These are phyloP conservation scores for Hybognathus amarus DNA, from an alignment of 2,797 vertebrate genomes.

Conservation along the genomic window DNA sequence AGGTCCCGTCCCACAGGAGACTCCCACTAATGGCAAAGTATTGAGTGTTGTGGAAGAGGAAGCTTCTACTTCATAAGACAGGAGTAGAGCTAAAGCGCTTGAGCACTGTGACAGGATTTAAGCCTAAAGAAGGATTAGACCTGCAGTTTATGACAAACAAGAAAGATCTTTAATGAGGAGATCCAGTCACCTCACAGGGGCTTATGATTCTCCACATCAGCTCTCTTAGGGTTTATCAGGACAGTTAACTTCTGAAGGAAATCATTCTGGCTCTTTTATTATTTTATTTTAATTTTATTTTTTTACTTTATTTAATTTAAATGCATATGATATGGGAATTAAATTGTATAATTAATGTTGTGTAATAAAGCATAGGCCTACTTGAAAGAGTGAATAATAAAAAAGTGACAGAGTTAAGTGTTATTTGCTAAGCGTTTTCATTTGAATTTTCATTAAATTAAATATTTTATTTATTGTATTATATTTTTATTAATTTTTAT, in stretches of 20 bases:
- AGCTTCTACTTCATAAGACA: constrained; percentile 65
- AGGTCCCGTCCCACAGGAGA: constrained; percentile 76
- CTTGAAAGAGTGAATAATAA: too few species aligned
- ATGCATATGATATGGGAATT: not conserved
- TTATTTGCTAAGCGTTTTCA: too few species aligned
- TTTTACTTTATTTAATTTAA: not conserved
- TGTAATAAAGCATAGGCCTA: too few species aligned
- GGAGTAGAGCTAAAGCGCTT: constrained; percentile 44
- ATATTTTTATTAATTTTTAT: too few species aligned
- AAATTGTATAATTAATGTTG: not conserved
- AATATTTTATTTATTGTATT: too few species aligned
- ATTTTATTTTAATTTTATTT: not conserved
- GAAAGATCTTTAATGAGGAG: constrained; percentile 34
- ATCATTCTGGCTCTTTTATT: not conserved
- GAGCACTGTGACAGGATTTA: constrained; percentile 35
- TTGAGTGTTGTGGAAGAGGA: constrained; percentile 78
- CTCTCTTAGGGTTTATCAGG: not conserved
- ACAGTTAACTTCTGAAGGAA: not conserved
- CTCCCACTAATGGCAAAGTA: constrained; percentile 78
- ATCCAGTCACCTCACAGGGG: constrained; percentile 10
- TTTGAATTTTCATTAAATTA: too few species aligned
- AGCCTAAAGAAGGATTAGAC: constrained; percentile 35
- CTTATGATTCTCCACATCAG: not conserved
- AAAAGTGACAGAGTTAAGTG: too few species aligned
- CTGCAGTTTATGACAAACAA: constrained; percentile 37